Base-by-base conservation (phyloP, 1,140 invertebrate species). In the Coptotermes formosanus region DNA sequence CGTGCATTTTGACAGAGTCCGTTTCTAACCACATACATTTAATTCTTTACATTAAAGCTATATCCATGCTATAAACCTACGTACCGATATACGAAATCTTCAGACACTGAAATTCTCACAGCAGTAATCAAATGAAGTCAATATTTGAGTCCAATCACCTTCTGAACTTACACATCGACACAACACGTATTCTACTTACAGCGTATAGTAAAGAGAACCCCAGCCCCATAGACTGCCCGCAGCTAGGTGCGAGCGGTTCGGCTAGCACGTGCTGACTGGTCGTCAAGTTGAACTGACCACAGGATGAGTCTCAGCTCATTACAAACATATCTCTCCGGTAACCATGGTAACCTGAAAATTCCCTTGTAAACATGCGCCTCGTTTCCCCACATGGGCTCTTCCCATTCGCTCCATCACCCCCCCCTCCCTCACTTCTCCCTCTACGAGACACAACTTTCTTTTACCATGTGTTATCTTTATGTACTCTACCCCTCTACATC, bases 381-480 rank as follows among this genome's bases (percentile, higher is more conserved):
- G n/a, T 75, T 75, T 75, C 64, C 64, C 64, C 64, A 75, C 64
- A 30, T 75, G 64, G 64, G n/a, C 64, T 75, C n/a, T 75, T 75
- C 64, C 64, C 64, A 75, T 75, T 75, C 64, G 64, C 64, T 8
- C 64, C 25, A 12, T 8, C n/a, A 75, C 19, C n/a, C 64, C 64
- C 64, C 55, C 52, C 52, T n/a, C n/a, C n/a, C n/a, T n/a, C 52
- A 55, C n/a, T 69, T n/a, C 25, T 25, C 19, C n/a, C 64, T 7
- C 7, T 75, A n/a, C n/a, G 64, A 19, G 4, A 23, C 21, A 64
- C 12, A 1, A 64, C 14, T 9, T 75, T 75, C 14, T 30, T 75
- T 75, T 75, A 9, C 19, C 52, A 21, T 21, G 52, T 55, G 52
- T 30, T 75, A 75, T 75, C 64, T n/a, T 30, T 30, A 14, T 30